Evolutionary conservation across 1,140 invertebrate genomes (phyloP).

Genomic region (Zelostemma sp.): DNA sequence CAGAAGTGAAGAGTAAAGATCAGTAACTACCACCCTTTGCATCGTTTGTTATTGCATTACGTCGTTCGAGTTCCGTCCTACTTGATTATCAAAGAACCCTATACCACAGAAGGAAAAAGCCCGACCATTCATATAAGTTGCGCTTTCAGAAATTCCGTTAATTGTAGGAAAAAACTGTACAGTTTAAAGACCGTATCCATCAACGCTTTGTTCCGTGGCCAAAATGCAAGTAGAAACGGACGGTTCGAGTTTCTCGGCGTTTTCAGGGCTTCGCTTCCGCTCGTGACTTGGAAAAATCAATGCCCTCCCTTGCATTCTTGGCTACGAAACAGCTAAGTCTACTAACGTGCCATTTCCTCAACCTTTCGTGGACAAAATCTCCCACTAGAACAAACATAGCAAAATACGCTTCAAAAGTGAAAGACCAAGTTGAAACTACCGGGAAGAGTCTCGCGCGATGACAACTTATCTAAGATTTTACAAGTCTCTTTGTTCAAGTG

Average conservation of each 20-base stretch:
- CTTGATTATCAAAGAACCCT: conserved; percentile 46
- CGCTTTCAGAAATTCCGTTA: conserved; percentile 44
- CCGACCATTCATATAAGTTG: conserved; percentile 41
- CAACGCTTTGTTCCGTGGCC: conserved; percentile 46
- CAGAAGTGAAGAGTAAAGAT: conserved; percentile 45
- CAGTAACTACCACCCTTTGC: conserved; percentile 57
- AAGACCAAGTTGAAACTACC: background rate
- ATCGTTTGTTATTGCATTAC: conserved; percentile 39
- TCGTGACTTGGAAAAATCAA: conserved; percentile 2
- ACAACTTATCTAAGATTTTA: background rate
- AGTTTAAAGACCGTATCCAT: conserved; percentile 36
- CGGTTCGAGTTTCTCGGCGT: conserved; percentile 22
- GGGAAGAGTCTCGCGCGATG: background rate
- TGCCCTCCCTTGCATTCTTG: conserved; percentile 18
- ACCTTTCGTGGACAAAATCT: conserved; percentile 4
- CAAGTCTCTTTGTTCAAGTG: background rate
- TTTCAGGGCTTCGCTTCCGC: conserved; percentile 41
- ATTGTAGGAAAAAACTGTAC: conserved; percentile 44
- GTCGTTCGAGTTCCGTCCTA: conserved; percentile 29
- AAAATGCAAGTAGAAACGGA: conserved; percentile 37
- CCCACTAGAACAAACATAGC: conserved; percentile 8
- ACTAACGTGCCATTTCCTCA: conserved; percentile 40
- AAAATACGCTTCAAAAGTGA: background rate
- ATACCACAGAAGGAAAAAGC: conserved; percentile 53
- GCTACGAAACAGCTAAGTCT: conserved; percentile 43